phyloP scores from a whole-genome alignment of 1,140 invertebrate species.

The Cydia strobilella region DNA sequence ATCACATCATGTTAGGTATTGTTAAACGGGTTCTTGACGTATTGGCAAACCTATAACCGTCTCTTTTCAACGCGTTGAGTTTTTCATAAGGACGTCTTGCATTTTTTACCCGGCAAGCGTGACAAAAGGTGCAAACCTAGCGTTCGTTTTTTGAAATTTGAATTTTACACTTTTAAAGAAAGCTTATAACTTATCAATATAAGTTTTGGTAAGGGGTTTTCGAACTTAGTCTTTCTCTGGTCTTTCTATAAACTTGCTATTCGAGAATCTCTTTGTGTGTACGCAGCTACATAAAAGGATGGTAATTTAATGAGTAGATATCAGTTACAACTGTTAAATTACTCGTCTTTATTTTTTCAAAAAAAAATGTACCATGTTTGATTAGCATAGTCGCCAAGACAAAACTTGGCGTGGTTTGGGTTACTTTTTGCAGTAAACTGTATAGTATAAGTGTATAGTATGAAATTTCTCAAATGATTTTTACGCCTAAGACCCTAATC shows the following conservation, averaged over 20 bases:
- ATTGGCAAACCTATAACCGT: constrained; percentile 3
- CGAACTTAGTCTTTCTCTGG: constrained; percentile 41
- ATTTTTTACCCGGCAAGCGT: constrained; percentile 7
- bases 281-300: not conserved
- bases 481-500: too few species aligned
- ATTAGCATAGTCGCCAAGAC: too few species aligned
- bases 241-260: not conserved
- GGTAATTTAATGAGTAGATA: not conserved
- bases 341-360: not conserved
- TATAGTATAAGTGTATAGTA: too few species aligned
- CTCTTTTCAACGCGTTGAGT: constrained; percentile 12
- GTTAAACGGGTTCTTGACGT: constrained; percentile 36
- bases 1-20: constrained; percentile 37
- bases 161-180: constrained; percentile 70
- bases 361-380: too few species aligned
- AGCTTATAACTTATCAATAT: constrained; percentile 34
- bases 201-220: constrained; percentile 47
- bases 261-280: not conserved
- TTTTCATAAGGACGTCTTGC: not conserved
- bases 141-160: constrained; percentile 63
- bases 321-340: not conserved
- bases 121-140: constrained; percentile 51
- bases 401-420: too few species aligned
- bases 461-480: too few species aligned
- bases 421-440: too few species aligned